phyloP scores from a whole-genome alignment of 2,888 invertebrate genomes.

The Acanthococcus lagerstroemiae region DNA sequence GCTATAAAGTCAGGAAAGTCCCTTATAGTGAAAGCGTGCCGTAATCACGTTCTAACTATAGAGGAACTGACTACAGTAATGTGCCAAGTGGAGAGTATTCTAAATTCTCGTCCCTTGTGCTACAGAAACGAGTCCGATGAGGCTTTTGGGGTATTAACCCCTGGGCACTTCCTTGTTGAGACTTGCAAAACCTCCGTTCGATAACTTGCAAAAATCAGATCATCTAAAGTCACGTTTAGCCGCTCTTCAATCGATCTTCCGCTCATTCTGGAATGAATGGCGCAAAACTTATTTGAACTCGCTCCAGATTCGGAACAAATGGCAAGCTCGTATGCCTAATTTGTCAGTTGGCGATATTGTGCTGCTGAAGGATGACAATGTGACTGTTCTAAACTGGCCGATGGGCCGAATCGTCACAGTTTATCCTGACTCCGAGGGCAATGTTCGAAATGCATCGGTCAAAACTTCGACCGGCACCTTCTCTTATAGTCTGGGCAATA shows the following conservation, averaged over 20 bases:
- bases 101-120: conserved; percentile 34
- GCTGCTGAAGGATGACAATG: background rate
- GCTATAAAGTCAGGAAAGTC: background rate
- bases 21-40: background rate
- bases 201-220: background rate
- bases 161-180: conserved; percentile 39
- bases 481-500: too few relatives aligned
- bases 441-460: background rate
- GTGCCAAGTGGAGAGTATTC: background rate
- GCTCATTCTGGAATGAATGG: conserved; percentile 37
- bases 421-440: background rate
- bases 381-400: background rate
- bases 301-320: conserved; percentile 38
- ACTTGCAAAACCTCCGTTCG: conserved; percentile 35
- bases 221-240: background rate
- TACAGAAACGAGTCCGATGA: conserved; percentile 36
- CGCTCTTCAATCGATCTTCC: conserved; percentile 18
- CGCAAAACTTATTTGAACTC: conserved; percentile 36
- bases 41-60: background rate
- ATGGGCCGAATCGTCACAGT: background rate
- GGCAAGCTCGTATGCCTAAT: conserved; percentile 25
- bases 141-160: conserved; percentile 36
- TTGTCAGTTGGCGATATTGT: background rate
- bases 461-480: background rate
- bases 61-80: background rate